These are phyloP conservation scores for Holothuria glaberrima DNA, from an alignment of 35 echinoderm and acorn worm genomes.

Conservation along the genomic window DNA sequence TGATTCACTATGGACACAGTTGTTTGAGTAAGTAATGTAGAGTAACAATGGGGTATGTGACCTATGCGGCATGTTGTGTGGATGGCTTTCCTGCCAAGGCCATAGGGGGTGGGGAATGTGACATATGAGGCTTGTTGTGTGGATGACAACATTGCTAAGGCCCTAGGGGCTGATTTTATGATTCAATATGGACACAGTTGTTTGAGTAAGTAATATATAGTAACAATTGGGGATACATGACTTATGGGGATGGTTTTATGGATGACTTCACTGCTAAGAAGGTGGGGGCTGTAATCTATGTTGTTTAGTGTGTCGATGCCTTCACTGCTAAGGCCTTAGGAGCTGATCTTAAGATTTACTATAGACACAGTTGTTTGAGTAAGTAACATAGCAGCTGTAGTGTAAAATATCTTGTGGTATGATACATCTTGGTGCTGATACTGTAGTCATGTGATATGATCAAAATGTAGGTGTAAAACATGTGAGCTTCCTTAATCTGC, in stretches of 20 bases:
- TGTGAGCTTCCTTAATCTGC: no score
- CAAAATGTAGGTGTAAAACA: no score
- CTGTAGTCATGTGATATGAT: no score
- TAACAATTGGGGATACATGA: no score
- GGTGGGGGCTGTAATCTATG: conserved; percentile 98
- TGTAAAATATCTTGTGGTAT: no score
- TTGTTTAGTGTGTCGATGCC: conserved; percentile 97
- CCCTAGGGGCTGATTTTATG: conserved; percentile 91
- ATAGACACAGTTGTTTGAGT: conserved; percentile 97
- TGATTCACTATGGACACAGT: conserved; percentile 99
- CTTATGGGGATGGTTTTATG: no score
- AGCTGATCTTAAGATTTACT: conserved; percentile 95
- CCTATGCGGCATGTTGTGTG: conserved; percentile 95
- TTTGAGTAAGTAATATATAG: conserved; percentile 84
- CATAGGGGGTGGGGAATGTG: conserved; percentile 93
- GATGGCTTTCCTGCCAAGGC: conserved; percentile 95
- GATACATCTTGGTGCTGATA: no score
- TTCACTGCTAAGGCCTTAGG: conserved; percentile 90
- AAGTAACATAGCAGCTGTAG: no score
- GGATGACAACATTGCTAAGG: conserved; percentile 94
- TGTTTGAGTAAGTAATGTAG: conserved; percentile 89
- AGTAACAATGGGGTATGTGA: conserved; percentile 97
- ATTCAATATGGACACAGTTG: conserved; percentile 99
- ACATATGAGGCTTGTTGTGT: conserved; percentile 98
- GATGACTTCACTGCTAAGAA: no score